Conservation (phyloP, 2,113 vertebrate species). For the Thymallus thymallus region DNA sequence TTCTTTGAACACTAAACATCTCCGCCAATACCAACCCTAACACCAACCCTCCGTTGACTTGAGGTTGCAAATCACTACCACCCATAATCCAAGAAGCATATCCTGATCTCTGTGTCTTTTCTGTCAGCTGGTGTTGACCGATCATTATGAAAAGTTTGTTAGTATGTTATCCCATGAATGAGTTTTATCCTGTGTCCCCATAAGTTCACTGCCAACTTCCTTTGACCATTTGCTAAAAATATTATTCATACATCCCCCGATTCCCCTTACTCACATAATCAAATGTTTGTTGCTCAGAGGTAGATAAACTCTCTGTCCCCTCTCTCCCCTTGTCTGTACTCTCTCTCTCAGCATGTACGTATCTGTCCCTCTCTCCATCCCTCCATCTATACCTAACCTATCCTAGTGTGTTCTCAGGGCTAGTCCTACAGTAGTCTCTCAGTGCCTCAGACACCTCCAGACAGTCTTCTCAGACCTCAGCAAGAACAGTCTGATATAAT, state of each 20-base stretch:
- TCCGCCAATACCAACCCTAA: slow-evolving; percentile 42
- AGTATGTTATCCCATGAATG: slow-evolving; percentile 25
- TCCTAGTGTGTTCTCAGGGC: background rate
- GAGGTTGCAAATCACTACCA: slow-evolving; percentile 25
- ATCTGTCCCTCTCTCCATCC: background rate
- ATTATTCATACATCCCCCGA: slow-evolving; percentile 6
- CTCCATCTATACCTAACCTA: background rate
- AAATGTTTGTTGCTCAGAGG: slow-evolving; percentile 42
- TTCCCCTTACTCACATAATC: slow-evolving; percentile 11
- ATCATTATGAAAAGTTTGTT: background rate
- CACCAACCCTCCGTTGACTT: slow-evolving; percentile 27
- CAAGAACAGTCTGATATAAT: background rate
- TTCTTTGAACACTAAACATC: slow-evolving; percentile 47
- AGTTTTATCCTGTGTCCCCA: background rate
- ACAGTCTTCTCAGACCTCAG: background rate
- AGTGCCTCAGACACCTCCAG: slow-evolving; percentile 36
- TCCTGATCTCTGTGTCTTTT: slow-evolving; percentile 15
- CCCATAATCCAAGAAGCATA: slow-evolving; percentile 17
- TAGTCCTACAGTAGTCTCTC: background rate
- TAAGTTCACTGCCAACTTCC: slow-evolving; percentile 2
- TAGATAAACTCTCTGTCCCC: slow-evolving; percentile 26
- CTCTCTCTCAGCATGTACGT: background rate
- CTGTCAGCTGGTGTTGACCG: background rate
- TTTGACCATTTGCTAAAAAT: background rate
- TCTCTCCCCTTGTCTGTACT: slow-evolving; percentile 1